Conservation (phyloP, 2,888 invertebrate genomes). For the Lissocephala sabroskyi region DNA sequence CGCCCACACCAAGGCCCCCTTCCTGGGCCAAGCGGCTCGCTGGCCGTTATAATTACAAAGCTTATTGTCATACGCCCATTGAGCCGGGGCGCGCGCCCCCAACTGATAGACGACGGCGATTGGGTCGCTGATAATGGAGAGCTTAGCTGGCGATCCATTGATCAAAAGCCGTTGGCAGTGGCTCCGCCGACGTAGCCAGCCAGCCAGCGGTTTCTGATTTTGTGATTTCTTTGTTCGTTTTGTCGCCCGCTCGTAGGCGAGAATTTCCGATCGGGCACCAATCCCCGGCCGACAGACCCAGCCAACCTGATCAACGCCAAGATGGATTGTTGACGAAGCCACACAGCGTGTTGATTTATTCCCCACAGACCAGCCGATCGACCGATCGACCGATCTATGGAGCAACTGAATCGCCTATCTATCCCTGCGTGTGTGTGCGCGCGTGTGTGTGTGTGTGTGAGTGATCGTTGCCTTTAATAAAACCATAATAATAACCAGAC, state of each 20-base stretch:
- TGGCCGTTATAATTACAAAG: constrained; percentile 50
- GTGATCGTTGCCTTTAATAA: constrained; percentile 29
- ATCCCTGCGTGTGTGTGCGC: constrained; percentile 9
- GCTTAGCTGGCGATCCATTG: constrained; percentile 22
- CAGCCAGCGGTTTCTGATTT: constrained; percentile 18
- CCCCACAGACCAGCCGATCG: constrained; percentile 54
- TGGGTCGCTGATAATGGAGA: constrained; percentile 45
- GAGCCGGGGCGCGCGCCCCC: constrained; percentile 57
- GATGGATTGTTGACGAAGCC: constrained; percentile 58
- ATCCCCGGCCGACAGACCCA: constrained; percentile 6
- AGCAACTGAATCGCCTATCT: constrained; percentile 10
- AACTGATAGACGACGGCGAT: constrained; percentile 61
- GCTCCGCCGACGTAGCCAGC: constrained; percentile 17
- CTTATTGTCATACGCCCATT: constrained; percentile 63
- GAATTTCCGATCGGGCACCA: constrained; percentile 55
- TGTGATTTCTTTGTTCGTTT: constrained; percentile 27
- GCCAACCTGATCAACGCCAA: constrained; percentile 22
- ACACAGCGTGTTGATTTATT: constrained; percentile 69
- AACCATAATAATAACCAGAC: constrained; percentile 22
- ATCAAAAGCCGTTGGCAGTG: constrained; percentile 15
- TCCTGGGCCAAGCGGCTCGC: constrained; percentile 28
- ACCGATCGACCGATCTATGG: too few relatives aligned
- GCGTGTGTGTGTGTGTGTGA: constrained; percentile 16
- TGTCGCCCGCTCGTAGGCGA: constrained; percentile 65
- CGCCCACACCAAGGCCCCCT: too few relatives aligned